Percentiles rank a stretch among this genome's conserved stretches.
These are phyloP conservation scores for Capreolus pygargus DNA, from an alignment of 2,113 vertebrate genomes.

Conservation along the genomic window DNA sequence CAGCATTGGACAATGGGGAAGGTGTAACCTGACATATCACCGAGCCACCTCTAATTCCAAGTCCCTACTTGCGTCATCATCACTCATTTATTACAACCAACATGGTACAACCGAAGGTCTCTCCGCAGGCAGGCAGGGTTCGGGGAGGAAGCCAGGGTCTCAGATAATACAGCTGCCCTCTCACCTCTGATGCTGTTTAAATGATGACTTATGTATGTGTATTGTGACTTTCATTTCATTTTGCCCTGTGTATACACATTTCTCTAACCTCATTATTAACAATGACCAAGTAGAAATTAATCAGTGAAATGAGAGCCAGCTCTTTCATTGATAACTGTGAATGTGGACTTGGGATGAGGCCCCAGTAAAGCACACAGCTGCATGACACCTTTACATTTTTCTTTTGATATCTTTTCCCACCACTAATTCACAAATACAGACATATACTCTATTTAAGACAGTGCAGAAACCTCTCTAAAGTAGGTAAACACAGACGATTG, in stretches of 20 bases:
- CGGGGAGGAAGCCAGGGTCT: neutral
- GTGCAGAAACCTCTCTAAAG: neutral
- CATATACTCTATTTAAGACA: neutral
- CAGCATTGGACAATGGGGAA: neutral
- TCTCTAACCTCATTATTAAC: slow-evolving; percentile 43
- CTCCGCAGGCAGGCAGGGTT: neutral
- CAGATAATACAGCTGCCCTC: neutral
- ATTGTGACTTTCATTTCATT: slow-evolving; percentile 6
- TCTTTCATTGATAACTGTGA: slow-evolving; percentile 27
- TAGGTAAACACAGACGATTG: neutral
- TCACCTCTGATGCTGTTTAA: slow-evolving; percentile 16
- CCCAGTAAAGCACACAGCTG: neutral
- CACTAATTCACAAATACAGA: neutral
- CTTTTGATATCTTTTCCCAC: neutral
- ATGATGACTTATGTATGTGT: neutral
- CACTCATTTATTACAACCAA: neutral
- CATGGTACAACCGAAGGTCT: neutral
- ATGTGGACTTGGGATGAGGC: neutral
- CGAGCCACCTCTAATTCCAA: neutral
- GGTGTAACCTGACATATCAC: neutral
- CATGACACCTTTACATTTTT: neutral
- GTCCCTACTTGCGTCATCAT: neutral
- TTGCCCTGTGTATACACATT: slow-evolving; percentile 40
- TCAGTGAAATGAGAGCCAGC: slow-evolving; percentile 1
- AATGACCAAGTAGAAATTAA: slow-evolving; percentile 41